Evolutionary conservation across 2,888 invertebrate genomes (phyloP).

Genomic region (Dioctria linearis): DNA sequence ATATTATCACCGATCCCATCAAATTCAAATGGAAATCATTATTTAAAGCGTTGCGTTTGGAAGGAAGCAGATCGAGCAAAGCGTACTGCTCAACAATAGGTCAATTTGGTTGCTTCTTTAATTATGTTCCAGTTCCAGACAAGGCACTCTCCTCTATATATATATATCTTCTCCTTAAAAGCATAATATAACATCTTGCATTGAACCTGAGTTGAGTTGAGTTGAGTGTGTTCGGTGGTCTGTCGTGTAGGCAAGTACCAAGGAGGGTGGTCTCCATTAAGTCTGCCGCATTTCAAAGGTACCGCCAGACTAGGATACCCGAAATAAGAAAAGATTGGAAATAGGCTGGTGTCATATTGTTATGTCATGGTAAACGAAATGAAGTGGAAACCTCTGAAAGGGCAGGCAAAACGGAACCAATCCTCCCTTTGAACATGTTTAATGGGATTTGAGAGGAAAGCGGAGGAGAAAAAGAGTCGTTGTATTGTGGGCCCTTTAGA

Average conservation of each 20-base stretch:
- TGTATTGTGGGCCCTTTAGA: slow-evolving; percentile 18
- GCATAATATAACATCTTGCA: background rate
- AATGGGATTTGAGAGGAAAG: slow-evolving; percentile 46
- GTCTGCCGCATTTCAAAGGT: slow-evolving; percentile 53
- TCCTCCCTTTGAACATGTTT: slow-evolving; percentile 44
- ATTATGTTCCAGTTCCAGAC: background rate
- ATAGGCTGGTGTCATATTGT: slow-evolving; percentile 60
- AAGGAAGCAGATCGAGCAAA: too few species aligned
- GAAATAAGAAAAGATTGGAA: slow-evolving; percentile 57
- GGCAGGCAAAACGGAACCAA: slow-evolving; percentile 38
- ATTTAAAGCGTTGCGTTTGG: background rate
- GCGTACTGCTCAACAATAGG: background rate
- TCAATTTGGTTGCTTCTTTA: background rate
- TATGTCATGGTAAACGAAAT: slow-evolving; percentile 61
- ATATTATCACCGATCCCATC: background rate
- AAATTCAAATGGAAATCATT: too few species aligned
- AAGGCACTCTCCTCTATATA: background rate
- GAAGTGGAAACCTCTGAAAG: slow-evolving; percentile 58
- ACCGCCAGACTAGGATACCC: slow-evolving; percentile 45
- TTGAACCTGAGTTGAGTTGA: background rate
- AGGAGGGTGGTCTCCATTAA: slow-evolving; percentile 59
- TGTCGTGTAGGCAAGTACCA: slow-evolving; percentile 25
- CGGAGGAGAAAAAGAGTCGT: background rate
- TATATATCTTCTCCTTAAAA: slow-evolving; percentile 10
- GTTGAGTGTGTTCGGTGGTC: slow-evolving; percentile 1